Percentiles rank a stretch among this genome's conserved stretches.
Conservation (phyloP, 2,113 vertebrate species). For the Marmota monax region DNA sequence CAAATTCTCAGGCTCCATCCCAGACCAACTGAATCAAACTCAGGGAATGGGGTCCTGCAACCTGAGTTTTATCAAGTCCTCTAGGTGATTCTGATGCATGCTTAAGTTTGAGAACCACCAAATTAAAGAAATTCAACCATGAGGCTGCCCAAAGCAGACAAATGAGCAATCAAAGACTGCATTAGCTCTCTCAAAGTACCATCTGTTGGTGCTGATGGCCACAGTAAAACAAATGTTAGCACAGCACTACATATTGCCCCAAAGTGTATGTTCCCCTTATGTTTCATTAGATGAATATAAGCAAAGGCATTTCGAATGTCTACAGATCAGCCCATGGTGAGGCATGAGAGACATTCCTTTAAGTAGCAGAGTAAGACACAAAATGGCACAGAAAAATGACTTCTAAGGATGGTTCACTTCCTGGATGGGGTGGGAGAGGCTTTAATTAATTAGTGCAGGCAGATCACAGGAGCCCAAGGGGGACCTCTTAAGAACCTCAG, state of each 20-base stretch:
- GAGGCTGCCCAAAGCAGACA: not conserved
- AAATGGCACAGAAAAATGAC: not conserved
- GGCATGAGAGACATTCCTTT: not conserved
- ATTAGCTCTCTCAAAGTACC: not conserved
- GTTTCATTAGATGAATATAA: not conserved
- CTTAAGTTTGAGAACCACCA: not conserved
- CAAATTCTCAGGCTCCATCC: not conserved
- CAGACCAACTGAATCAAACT: not conserved
- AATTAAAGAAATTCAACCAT: not conserved
- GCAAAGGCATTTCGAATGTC: not conserved
- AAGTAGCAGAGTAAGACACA: not conserved
- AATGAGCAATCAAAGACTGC: not conserved
- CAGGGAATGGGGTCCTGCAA: not conserved
- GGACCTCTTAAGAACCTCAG: not conserved
- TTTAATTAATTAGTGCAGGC: not conserved
- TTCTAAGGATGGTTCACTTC: not conserved
- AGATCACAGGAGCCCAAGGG: not conserved
- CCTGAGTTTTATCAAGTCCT: not conserved
- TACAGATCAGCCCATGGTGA: not conserved
- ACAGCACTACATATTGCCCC: rapidly evolving
- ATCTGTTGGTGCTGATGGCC: not conserved
- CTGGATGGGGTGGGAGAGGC: not conserved
- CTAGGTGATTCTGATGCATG: not conserved
- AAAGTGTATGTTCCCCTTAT: not conserved
- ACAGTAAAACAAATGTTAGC: not conserved